These are phyloP conservation scores for Harpegnathos saltator DNA, from an alignment of 1,140 invertebrate species.

Conservation along the genomic window DNA sequence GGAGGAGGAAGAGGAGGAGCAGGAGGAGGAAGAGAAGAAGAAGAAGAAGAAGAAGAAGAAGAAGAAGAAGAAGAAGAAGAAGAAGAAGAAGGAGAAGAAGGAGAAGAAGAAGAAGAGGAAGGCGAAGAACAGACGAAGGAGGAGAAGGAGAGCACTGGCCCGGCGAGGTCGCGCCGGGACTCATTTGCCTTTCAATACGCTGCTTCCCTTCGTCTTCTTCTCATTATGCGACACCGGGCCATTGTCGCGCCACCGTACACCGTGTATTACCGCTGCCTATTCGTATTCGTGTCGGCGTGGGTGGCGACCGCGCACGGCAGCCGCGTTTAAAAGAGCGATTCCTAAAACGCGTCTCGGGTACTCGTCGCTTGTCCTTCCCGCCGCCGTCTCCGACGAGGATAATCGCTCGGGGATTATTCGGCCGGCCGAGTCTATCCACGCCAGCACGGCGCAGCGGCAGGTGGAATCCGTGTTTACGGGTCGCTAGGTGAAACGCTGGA, in stretches of 20 bases:
- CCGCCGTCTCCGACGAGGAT: slow-evolving; percentile 7
- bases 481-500: slow-evolving; percentile 11
- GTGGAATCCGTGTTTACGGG: slow-evolving; percentile 43
- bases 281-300: slow-evolving; percentile 69
- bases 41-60: slow-evolving; percentile 33
- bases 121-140: slow-evolving; percentile 26
- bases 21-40: slow-evolving; percentile 30
- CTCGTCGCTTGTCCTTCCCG: slow-evolving; percentile 27
- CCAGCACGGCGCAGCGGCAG: neutral
- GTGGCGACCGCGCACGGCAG: slow-evolving; percentile 61
- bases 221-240: slow-evolving; percentile 65
- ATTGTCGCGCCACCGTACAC: slow-evolving; percentile 70
- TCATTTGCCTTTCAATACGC: slow-evolving; percentile 75
- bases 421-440: neutral
- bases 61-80: slow-evolving; percentile 33
- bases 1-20: slow-evolving; percentile 24
- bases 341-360: slow-evolving; percentile 46
- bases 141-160: slow-evolving; percentile 36
- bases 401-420: slow-evolving; percentile 44
- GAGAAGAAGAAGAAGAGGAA: too few relatives aligned
- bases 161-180: slow-evolving; percentile 39
- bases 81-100: slow-evolving; percentile 61
- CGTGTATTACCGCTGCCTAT: slow-evolving; percentile 65
- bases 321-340: slow-evolving; percentile 15
- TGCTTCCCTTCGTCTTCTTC: slow-evolving; percentile 67